Percentiles rank a stretch among this genome's conserved stretches.
phyloP scores from a whole-genome alignment of 1,140 invertebrate species.

The Nasonia vitripennis region DNA sequence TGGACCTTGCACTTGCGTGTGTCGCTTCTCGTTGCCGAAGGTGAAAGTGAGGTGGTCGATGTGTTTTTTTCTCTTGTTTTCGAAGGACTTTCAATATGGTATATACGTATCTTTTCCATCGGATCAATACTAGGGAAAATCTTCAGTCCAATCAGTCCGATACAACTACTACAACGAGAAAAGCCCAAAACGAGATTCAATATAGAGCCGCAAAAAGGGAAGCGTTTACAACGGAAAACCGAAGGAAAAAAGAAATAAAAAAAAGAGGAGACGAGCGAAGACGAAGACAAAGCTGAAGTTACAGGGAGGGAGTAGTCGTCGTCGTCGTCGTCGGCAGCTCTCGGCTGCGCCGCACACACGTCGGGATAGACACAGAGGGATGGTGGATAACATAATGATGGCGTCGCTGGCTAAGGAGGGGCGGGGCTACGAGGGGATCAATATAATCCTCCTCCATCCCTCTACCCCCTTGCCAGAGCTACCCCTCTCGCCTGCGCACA shows the following conservation, averaged over 20 bases:
- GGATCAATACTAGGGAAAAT: too few species aligned
- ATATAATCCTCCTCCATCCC: slow-evolving; percentile 74
- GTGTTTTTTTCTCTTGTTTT: too few species aligned
- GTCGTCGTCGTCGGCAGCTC: background rate
- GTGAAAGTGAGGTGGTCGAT: too few species aligned
- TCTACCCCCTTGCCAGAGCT: slow-evolving; percentile 58
- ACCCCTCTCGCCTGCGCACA: slow-evolving; percentile 57
- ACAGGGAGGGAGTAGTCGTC: background rate
- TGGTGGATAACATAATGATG: slow-evolving; percentile 77
- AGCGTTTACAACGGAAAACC: slow-evolving; percentile 25
- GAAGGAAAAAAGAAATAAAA: slow-evolving; percentile 22
- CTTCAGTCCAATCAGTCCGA: too few species aligned
- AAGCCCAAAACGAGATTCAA: slow-evolving; percentile 15
- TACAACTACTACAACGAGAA: too few species aligned
- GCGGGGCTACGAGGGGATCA: slow-evolving; percentile 75
- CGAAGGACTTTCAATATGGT: too few species aligned
- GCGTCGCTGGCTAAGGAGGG: slow-evolving; percentile 73
- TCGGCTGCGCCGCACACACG: slow-evolving; percentile 51
- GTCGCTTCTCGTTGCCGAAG: too few species aligned
- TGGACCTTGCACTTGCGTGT: background rate
- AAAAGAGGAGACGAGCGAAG: background rate
- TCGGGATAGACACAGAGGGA: slow-evolving; percentile 68
- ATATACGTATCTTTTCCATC: too few species aligned
- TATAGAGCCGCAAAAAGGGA: slow-evolving; percentile 21
- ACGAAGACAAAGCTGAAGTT: background rate